Evolutionary conservation across 2,113 vertebrate genomes (phyloP).

Genomic region (Lycaon pictus): DNA sequence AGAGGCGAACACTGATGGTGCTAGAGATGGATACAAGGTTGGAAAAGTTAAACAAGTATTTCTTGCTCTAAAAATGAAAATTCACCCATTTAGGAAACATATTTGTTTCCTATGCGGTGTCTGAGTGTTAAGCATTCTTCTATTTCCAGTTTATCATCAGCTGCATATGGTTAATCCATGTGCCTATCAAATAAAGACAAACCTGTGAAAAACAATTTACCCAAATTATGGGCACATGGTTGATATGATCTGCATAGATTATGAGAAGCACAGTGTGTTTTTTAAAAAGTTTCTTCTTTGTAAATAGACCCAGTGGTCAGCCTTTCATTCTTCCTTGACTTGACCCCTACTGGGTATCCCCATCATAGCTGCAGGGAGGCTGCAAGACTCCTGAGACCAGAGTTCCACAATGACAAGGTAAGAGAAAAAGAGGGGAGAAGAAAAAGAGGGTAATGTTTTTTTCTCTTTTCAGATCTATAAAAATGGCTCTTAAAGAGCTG

Average conservation of each 20-base stretch:
- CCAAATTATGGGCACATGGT: not conserved
- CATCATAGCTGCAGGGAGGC: not conserved
- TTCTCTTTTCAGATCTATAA: conserved; percentile 31
- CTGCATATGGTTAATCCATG: not conserved
- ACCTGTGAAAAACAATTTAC: not conserved
- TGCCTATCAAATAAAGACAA: conserved; percentile 32
- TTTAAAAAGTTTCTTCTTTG: not conserved
- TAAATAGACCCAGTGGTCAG: not conserved
- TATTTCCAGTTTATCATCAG: conserved; percentile 13
- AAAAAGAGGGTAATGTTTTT: not conserved
- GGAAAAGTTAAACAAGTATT: not conserved
- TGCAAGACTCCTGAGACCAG: not conserved
- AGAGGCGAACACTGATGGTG: not conserved
- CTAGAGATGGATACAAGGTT: not conserved
- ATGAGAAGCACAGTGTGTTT: not conserved
- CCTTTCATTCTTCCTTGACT: not conserved
- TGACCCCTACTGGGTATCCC: not conserved
- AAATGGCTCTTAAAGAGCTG: conserved; percentile 31
- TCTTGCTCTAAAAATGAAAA: conserved; percentile 35
- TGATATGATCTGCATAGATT: not conserved
- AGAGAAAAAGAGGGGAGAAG: not conserved
- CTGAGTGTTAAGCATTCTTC: not conserved
- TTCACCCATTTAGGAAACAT: not conserved
- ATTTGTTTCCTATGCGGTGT: not conserved
- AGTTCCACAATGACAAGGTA: not conserved